These are phyloP conservation scores for Indri indri DNA, from an alignment of 2,113 vertebrate genomes.

Conservation along the genomic window DNA sequence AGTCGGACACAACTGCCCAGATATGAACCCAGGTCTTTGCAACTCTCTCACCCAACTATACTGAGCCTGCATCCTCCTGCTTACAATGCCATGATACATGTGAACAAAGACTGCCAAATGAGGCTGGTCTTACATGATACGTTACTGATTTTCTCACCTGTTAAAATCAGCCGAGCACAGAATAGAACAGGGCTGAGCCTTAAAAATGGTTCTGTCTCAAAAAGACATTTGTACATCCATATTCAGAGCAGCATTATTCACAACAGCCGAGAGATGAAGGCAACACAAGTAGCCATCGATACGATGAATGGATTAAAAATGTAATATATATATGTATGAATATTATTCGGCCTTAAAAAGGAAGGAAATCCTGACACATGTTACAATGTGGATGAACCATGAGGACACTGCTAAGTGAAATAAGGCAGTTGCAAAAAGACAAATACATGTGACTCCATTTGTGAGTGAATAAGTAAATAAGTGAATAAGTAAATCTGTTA, in stretches of 20 bases:
- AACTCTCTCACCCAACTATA: not conserved
- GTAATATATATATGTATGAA: too few species aligned
- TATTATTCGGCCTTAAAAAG: not conserved
- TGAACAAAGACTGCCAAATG: not conserved
- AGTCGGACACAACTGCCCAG: not conserved
- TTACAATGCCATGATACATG: not conserved
- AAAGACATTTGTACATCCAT: not conserved
- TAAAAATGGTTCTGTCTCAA: not conserved
- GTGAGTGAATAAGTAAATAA: too few species aligned
- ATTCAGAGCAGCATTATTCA: not conserved
- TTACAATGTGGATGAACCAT: not conserved
- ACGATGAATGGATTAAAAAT: not conserved
- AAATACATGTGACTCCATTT: not conserved
- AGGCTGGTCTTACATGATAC: not conserved
- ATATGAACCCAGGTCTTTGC: not conserved
- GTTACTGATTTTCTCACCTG: not conserved
- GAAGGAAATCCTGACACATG: not conserved
- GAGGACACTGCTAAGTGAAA: not conserved
- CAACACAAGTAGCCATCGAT: not conserved
- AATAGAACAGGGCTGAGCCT: not conserved
- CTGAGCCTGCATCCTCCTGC: not conserved
- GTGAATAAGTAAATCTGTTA: not conserved
- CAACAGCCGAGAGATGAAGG: not conserved
- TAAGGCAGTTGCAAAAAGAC: not conserved
- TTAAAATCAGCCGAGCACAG: slow-evolving; percentile 1